Evolutionary conservation across 2,113 vertebrate species (phyloP).

Genomic region (Apodemus sylvaticus): DNA sequence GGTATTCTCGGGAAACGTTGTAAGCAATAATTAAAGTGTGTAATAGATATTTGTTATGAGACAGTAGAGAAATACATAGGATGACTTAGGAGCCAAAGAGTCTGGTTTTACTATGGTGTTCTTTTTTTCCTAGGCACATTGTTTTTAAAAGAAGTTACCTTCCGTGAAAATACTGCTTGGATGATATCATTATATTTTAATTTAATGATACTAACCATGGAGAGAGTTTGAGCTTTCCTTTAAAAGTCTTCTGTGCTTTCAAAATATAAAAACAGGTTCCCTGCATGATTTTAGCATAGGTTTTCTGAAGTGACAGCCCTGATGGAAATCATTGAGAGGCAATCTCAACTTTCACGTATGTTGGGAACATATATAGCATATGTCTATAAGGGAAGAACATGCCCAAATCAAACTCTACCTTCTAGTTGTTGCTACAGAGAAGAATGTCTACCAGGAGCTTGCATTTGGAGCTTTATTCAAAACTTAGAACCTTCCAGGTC

Average conservation of each 20-base stretch:
- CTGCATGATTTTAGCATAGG: not conserved
- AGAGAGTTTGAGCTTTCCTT: not conserved
- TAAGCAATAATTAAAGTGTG: constrained; percentile 17
- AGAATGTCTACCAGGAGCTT: not conserved
- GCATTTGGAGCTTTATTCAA: not conserved
- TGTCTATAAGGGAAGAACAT: constrained; percentile 12
- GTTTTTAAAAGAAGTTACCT: not conserved
- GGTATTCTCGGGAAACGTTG: not conserved
- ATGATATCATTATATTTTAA: constrained; percentile 38
- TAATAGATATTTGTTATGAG: not conserved
- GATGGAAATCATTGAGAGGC: not conserved
- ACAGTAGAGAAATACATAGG: not conserved
- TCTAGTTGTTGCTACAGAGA: not conserved
- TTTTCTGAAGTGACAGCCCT: not conserved
- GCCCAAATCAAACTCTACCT: not conserved
- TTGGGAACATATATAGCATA: not conserved
- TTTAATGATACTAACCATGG: constrained; percentile 1
- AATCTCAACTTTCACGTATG: constrained; percentile 11
- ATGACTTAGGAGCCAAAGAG: constrained; percentile 12
- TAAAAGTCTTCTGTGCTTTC: not conserved
- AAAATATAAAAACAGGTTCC: not conserved
- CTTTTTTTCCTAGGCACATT: not conserved
- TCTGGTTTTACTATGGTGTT: not conserved
- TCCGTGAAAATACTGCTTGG: not conserved
- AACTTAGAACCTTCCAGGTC: not conserved